A percentile compares a stretch with the other conserved stretches of the same genome.
These are phyloP conservation scores for Melanophora roralis DNA, from an alignment of 2,888 invertebrate species.

Conservation along the genomic window DNA sequence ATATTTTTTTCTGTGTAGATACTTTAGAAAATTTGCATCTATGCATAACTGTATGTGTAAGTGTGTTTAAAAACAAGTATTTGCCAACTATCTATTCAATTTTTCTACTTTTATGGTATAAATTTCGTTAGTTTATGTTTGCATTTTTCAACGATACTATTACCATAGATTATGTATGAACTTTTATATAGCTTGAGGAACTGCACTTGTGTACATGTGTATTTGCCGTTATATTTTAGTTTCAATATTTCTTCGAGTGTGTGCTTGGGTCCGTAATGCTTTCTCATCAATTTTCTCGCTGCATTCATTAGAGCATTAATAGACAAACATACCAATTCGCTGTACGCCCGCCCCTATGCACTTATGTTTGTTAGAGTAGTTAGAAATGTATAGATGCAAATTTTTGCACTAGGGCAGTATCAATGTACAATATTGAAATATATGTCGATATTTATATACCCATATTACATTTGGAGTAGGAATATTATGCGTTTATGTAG, in stretches of 20 bases:
- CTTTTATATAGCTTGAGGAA: background rate
- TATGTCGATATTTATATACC: no score
- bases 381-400: background rate
- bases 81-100: constrained; percentile 48
- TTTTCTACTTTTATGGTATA: constrained; percentile 18
- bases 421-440: no score
- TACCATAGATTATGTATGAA: constrained; percentile 47
- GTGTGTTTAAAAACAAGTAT: constrained; percentile 14
- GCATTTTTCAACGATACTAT: constrained; percentile 36
- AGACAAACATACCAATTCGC: constrained; percentile 39
- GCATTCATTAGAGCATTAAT: constrained; percentile 58
- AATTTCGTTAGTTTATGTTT: constrained; percentile 18
- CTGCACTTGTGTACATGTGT: background rate
- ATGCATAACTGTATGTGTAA: background rate
- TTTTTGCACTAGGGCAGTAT: background rate
- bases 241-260: background rate
- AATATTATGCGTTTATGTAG: no score
- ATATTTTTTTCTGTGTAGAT: no score
- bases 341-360: background rate
- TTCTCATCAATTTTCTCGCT: constrained; percentile 54
- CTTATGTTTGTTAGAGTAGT: background rate
- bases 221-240: background rate
- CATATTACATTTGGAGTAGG: no score
- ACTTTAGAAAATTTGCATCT: no score
- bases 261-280: constrained; percentile 23